Conservation (phyloP, 2,888 invertebrate species). For the Clanis bilineata region DNA sequence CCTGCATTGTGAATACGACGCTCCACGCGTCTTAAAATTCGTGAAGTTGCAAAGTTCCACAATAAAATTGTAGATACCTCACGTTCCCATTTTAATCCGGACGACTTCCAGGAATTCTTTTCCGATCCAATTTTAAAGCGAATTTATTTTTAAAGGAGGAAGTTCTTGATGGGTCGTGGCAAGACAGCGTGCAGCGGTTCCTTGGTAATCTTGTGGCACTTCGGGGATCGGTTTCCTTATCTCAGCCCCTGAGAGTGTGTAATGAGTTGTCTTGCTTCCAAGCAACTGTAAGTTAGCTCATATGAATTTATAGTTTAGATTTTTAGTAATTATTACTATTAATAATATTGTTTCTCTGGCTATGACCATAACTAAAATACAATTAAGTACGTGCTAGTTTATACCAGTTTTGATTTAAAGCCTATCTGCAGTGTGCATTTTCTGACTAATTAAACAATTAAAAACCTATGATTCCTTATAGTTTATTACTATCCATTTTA, state of each 20-base stretch:
- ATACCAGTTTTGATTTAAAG: too few species aligned
- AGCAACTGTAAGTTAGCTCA: background rate
- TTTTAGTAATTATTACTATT: background rate
- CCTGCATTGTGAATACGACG: background rate
- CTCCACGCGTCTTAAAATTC: conserved; percentile 9
- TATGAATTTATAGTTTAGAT: background rate
- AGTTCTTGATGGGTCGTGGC: conserved; percentile 24
- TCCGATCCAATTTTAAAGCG: conserved; percentile 24
- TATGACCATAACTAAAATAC: too few species aligned
- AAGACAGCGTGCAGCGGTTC: conserved; percentile 30
- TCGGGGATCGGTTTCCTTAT: conserved; percentile 30
- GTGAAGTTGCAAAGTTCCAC: conserved; percentile 26
- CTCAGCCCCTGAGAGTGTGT: conserved; percentile 23
- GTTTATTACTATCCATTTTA: too few species aligned
- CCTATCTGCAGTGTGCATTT: too few species aligned
- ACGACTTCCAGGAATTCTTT: conserved; percentile 21
- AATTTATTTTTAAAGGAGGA: conserved; percentile 41
- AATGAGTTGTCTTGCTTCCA: background rate
- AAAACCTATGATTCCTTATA: too few species aligned
- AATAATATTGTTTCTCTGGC: background rate
- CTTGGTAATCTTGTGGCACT: conserved; percentile 32
- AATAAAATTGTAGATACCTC: conserved; percentile 29
- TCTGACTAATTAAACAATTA: too few species aligned
- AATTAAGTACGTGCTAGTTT: too few species aligned
- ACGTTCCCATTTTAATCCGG: conserved; percentile 10